Percentiles rank a stretch among this genome's conserved stretches.
These are phyloP conservation scores for Rhamnusium bicolor DNA, from an alignment of 2,888 invertebrate species.

Conservation along the genomic window DNA sequence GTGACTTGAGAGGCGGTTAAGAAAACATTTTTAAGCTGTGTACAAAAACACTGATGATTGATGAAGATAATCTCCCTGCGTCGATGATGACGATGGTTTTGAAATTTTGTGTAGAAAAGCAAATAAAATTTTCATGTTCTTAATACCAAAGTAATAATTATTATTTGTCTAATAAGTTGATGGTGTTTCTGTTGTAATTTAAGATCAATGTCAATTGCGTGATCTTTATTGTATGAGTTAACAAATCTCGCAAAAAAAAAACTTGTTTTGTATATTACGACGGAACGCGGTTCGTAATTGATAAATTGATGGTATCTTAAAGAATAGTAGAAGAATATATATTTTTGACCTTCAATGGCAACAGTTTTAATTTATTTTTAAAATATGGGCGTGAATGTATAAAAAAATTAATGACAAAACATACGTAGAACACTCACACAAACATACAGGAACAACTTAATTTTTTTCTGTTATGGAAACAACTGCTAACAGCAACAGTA, in stretches of 20 bases:
- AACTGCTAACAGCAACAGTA: not conserved
- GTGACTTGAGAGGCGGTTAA: too few relatives aligned
- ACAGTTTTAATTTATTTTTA: not conserved
- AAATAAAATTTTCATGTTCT: too few relatives aligned
- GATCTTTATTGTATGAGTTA: not conserved
- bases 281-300: not conserved
- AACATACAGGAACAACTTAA: not conserved
- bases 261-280: not conserved
- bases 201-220: constrained; percentile 4
- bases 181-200: not conserved
- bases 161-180: not conserved
- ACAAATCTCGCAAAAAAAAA: not conserved
- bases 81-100: too few relatives aligned
- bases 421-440: not conserved
- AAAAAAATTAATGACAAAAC: not conserved
- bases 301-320: constrained; percentile 5
- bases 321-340: not conserved
- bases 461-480: not conserved
- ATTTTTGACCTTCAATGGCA: not conserved
- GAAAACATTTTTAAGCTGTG: too few relatives aligned
- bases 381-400: not conserved
- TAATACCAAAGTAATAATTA: too few relatives aligned
- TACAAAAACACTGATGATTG: too few relatives aligned
- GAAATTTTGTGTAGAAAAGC: too few relatives aligned
- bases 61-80: too few relatives aligned